phyloP scores from a whole-genome alignment of 2,113 vertebrate genomes.

The Paratilapia polleni region DNA sequence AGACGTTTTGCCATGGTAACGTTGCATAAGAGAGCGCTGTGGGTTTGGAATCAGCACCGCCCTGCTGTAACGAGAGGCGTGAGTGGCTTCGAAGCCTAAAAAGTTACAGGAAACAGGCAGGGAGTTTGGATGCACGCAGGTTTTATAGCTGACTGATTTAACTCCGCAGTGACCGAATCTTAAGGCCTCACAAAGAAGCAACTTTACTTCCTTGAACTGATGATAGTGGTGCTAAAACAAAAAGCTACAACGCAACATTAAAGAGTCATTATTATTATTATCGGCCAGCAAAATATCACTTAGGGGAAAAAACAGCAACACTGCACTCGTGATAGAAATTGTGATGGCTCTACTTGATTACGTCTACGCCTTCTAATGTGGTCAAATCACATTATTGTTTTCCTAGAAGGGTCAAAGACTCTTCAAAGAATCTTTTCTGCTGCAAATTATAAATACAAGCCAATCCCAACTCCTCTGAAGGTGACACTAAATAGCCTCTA shows the following conservation, averaged over 20 bases:
- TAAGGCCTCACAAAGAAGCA: not conserved
- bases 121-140: not conserved
- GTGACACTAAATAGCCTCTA: rapidly evolving
- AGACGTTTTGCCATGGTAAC: conserved; percentile 22
- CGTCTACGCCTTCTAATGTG: not conserved
- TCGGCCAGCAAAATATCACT: too few relatives aligned
- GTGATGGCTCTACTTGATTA: not conserved
- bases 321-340: not conserved
- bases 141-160: not conserved
- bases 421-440: not conserved
- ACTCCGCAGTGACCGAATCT: not conserved
- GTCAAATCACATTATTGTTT: not conserved
- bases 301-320: not conserved
- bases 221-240: not conserved
- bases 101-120: not conserved
- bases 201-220: not conserved
- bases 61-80: not conserved
- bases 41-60: not conserved
- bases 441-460: not conserved
- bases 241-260: not conserved
- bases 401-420: not conserved
- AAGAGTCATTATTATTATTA: not conserved
- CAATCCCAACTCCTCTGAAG: rapidly evolving
- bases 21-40: not conserved
- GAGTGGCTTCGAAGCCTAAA: not conserved